A percentile compares a stretch with the other conserved stretches of the same genome.
phyloP scores from a whole-genome alignment of 2,888 invertebrate species.

The Eupithecia abbreviata region DNA sequence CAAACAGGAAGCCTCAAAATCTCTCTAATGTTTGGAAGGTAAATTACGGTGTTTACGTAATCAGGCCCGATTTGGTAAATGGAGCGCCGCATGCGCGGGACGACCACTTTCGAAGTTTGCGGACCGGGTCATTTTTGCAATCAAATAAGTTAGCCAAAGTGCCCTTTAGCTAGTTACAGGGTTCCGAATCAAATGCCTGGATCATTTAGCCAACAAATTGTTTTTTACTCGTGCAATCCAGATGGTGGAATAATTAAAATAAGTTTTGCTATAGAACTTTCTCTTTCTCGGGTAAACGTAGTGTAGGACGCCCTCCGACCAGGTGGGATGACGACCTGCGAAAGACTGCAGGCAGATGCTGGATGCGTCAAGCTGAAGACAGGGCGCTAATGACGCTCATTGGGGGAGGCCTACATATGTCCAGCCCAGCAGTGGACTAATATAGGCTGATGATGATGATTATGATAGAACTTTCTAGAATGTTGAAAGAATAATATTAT shows the following conservation, averaged over 20 bases:
- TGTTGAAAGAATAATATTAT: no score
- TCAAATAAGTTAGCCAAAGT: constrained; percentile 25
- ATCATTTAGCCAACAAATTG: constrained; percentile 5
- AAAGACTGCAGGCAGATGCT: no score
- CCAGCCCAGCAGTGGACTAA: no score
- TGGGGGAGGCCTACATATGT: no score
- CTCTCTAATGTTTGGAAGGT: constrained; percentile 25
- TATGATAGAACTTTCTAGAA: no score
- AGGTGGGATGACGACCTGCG: no score
- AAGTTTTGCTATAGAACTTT: not conserved
- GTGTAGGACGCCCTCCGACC: no score
- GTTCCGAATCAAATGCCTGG: constrained; percentile 30
- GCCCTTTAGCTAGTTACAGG: constrained; percentile 14
- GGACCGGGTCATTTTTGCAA: constrained; percentile 31
- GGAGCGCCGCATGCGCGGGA: constrained; percentile 36
- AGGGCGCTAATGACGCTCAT: no score
- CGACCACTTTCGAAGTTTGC: constrained; percentile 31
- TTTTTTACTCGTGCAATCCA: not conserved
- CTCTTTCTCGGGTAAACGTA: not conserved
- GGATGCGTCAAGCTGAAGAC: no score
- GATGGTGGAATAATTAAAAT: not conserved
- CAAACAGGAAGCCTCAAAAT: constrained; percentile 16
- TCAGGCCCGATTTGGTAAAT: constrained; percentile 35
- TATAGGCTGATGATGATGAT: no score
- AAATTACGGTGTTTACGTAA: constrained; percentile 38